Conservation (phyloP, 2,113 vertebrate genomes). For the Amblyornis subalaris region DNA sequence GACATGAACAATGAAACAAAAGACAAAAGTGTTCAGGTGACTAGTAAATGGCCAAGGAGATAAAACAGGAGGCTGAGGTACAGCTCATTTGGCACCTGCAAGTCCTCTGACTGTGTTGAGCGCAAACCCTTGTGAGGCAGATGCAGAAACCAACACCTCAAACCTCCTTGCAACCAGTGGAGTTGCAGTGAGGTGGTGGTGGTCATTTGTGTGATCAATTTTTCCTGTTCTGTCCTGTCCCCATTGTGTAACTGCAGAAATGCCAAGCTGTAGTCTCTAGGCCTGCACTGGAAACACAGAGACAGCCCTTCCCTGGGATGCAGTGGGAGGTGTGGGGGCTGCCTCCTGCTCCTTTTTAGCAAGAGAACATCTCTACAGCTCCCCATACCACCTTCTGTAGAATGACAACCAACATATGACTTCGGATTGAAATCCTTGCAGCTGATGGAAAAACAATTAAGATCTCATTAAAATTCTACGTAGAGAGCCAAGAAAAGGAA, state of each 20-base stretch:
- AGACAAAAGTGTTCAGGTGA: neutral
- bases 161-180: neutral
- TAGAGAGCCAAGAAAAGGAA: slow-evolving; percentile 47
- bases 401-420: slow-evolving; percentile 63
- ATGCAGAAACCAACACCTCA: neutral
- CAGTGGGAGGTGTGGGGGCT: slow-evolving; percentile 46
- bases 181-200: neutral
- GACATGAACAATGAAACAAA: neutral
- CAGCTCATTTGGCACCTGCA: neutral
- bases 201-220: neutral
- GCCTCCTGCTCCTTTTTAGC: slow-evolving; percentile 51
- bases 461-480: slow-evolving; percentile 49
- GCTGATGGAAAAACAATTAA: slow-evolving; percentile 62
- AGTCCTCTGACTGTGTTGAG: neutral
- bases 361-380: slow-evolving; percentile 54
- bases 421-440: slow-evolving; percentile 44
- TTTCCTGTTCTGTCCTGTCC: neutral
- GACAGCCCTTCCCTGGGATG: slow-evolving; percentile 6
- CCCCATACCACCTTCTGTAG: slow-evolving; percentile 39
- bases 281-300: neutral
- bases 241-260: neutral
- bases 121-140: accelerated
- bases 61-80: neutral
- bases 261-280: neutral
- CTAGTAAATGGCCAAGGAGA: neutral